phyloP scores from a whole-genome alignment of 2,888 invertebrate genomes.

The Drosophila gaucha region DNA sequence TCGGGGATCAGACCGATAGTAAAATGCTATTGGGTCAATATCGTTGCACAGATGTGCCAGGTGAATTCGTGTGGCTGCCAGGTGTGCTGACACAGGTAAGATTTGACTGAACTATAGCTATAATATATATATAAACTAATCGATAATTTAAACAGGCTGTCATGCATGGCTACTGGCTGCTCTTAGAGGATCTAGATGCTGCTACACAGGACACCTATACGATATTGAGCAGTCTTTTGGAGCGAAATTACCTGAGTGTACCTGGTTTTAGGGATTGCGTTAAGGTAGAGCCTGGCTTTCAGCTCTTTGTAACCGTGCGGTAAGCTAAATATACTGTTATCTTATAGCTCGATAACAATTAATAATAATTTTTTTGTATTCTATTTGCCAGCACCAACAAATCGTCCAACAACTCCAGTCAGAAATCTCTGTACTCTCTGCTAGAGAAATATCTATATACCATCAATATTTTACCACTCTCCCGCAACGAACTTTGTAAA shows the following conservation, averaged over 20 bases:
- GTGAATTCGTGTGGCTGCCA: conserved; percentile 98
- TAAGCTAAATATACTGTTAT: no score
- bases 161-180: conserved; percentile 93
- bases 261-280: conserved; percentile 95
- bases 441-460: conserved; percentile 93
- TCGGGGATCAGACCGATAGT: conserved; percentile 98
- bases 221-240: conserved; percentile 92
- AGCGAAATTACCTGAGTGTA: conserved; percentile 92
- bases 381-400: conserved; percentile 80
- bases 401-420: conserved; percentile 71
- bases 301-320: conserved; percentile 96
- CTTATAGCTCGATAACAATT: not conserved
- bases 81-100: conserved; percentile 94
- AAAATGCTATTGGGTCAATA: conserved; percentile 94
- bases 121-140: not conserved
- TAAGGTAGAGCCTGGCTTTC: conserved; percentile 93
- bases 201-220: conserved; percentile 97
- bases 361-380: not conserved
- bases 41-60: conserved; percentile 97
- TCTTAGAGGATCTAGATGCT: conserved; percentile 97
- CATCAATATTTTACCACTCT: conserved; percentile 92
- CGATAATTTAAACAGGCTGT: conserved; percentile 87
- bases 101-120: not conserved
- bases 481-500: conserved; percentile 89
- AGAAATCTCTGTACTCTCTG: conserved; percentile 88